Evolutionary conservation across 2,888 invertebrate genomes (phyloP).

Genomic region (Spodoptera exigua): DNA sequence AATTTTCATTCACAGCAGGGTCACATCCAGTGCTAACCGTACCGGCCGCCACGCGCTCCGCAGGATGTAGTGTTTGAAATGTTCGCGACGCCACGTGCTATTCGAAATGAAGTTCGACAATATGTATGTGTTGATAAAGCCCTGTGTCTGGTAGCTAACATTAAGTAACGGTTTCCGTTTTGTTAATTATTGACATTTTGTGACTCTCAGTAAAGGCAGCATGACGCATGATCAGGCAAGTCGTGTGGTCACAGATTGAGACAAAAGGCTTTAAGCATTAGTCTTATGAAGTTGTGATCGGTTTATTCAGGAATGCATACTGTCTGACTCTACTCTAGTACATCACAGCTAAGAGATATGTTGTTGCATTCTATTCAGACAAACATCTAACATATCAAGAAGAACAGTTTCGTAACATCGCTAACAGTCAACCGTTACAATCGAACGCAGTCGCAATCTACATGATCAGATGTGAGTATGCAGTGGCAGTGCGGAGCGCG

Average conservation of each 20-base stretch:
- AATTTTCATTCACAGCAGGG: conserved; percentile 81
- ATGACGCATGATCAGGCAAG: conserved; percentile 28
- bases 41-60: conserved; percentile 84
- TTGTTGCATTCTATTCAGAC: conserved; percentile 26
- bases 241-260: conserved; percentile 23
- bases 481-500: conserved; percentile 76
- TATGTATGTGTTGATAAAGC: conserved; percentile 47
- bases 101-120: conserved; percentile 59
- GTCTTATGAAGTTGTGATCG: conserved; percentile 27
- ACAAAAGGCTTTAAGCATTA: conserved; percentile 51
- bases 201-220: conserved; percentile 31
- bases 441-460: conserved; percentile 42
- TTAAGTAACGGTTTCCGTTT: conserved; percentile 1
- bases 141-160: conserved; percentile 51
- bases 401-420: conserved; percentile 13
- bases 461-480: conserved; percentile 32
- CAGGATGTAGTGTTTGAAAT: conserved; percentile 70
- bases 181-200: conserved; percentile 20
- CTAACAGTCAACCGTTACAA: conserved; percentile 18
- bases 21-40: conserved; percentile 79
- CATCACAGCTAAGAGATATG: conserved; percentile 37
- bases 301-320: conserved; percentile 21
- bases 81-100: conserved; percentile 63
- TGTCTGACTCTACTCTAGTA: conserved; percentile 32
- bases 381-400: conserved; percentile 24